These are phyloP conservation scores for Calephelis perditalis DNA, from an alignment of 2,888 invertebrate genomes.

Conservation along the genomic window DNA sequence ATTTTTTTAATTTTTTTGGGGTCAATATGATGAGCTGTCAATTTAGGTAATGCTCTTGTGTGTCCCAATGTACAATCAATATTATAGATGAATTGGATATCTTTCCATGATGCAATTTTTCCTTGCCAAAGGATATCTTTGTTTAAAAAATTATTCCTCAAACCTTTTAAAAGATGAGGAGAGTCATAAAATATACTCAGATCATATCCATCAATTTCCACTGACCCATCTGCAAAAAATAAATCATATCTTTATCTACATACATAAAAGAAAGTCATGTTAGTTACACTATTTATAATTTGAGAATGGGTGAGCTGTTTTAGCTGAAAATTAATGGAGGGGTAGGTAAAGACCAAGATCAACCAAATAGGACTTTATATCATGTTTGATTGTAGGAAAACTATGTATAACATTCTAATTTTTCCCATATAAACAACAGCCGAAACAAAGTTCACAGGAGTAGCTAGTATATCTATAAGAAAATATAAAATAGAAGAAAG, in stretches of 20 bases:
- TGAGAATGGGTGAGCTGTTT: no score
- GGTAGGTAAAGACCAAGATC: no score
- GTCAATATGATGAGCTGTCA: slow-evolving; percentile 21
- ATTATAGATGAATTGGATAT: slow-evolving; percentile 19
- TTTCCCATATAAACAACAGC: no score
- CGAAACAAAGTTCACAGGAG: no score
- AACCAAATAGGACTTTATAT: no score
- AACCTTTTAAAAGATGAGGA: slow-evolving; percentile 28
- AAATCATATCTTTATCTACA: neutral
- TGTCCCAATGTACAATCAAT: slow-evolving; percentile 22
- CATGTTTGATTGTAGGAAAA: no score
- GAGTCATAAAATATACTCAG: slow-evolving; percentile 28
- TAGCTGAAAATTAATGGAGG: no score
- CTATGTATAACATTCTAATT: no score
- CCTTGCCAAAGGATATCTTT: slow-evolving; percentile 21
- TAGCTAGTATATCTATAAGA: no score
- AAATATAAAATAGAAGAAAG: no score
- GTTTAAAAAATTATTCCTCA: slow-evolving; percentile 23
- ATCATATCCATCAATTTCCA: slow-evolving; percentile 24
- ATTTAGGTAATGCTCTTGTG: slow-evolving; percentile 20
- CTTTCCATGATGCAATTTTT: slow-evolving; percentile 20
- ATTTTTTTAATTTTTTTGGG: slow-evolving; percentile 23
- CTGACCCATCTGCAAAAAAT: slow-evolving; percentile 28
- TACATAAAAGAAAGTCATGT: no score
- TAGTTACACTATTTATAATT: no score